Base-by-base conservation (phyloP, 1,140 invertebrate genomes). In the Ylistrum balloti region DNA sequence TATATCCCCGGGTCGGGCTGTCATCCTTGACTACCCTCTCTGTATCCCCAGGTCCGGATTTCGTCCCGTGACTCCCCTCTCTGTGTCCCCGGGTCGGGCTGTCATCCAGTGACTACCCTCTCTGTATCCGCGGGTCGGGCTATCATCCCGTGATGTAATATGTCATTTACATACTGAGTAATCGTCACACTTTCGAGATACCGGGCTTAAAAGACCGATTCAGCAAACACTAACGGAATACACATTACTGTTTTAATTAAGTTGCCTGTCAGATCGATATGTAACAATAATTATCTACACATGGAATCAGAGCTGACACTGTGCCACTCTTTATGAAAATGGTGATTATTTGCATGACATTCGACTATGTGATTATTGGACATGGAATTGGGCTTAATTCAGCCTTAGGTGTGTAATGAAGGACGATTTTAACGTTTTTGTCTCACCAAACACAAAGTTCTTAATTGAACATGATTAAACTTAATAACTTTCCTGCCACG, bases 221-320 rank as follows among this genome's bases (percentile, higher is more conserved):
- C 56, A 74, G 22, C 56, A n/a, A 2, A 74, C 56, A 74, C 56
- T 74, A 74, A 74, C 56, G 56, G 56, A 74, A 74, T 74, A 74
- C 56, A n/a, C 56, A 74, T 74, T 74, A 74, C n/a, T 74, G 56
- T 74, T 74, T 74, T 74, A 74, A 74, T 74, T 74, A 74, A 74
- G 56, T 74, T 28, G n/a, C 56, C 56, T 28, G 56, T 17, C 56
- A 9, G 56, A 74, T 74, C 56, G 22, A 74, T 74, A 74, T n/a
- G 28, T 74, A 5, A 74, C 56, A 74, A 74, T 74, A 74, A 74
- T 74, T 74, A 74, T 74, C 56, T 74, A 74, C 56, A 28, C 56
- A 5, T 5, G 5, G 56, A 74, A 74, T 74, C 56, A 74, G 28
- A 74, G 56, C 56, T 28, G 56, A 74, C 56, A 28, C 22, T 1